Evolutionary conservation across 2,797 vertebrate genomes (phyloP).

Genomic region (Chrosomus eos): DNA sequence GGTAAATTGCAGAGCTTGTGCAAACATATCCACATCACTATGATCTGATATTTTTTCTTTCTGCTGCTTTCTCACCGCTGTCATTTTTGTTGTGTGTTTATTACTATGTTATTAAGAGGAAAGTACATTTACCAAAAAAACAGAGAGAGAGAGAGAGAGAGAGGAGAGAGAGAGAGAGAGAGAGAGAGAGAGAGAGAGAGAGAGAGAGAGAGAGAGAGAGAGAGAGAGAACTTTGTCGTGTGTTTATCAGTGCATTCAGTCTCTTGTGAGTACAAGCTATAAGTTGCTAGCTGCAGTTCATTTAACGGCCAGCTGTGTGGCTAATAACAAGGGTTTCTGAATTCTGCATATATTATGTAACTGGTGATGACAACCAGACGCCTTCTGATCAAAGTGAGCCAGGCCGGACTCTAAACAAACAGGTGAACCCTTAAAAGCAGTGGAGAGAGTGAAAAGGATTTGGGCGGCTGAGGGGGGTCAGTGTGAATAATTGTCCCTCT

Average conservation of each 20-base stretch:
- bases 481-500: neutral
- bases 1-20: neutral
- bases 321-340: neutral
- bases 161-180: too few relatives aligned
- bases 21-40: neutral
- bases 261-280: too few relatives aligned
- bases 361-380: conserved; percentile 3
- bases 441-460: neutral
- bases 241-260: too few relatives aligned
- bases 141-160: too few relatives aligned
- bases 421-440: conserved; percentile 41
- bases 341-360: neutral
- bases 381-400: conserved; percentile 45
- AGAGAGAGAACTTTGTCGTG: too few relatives aligned
- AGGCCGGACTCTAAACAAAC: conserved; percentile 23
- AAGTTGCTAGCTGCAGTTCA: neutral
- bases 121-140: neutral
- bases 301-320: neutral
- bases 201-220: too few relatives aligned
- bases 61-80: neutral
- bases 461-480: neutral
- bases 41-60: neutral
- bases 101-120: neutral
- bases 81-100: neutral
- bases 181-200: too few relatives aligned